Conservation (phyloP, 2,888 invertebrate genomes). For the Lepeophtheirus nordmannii region DNA sequence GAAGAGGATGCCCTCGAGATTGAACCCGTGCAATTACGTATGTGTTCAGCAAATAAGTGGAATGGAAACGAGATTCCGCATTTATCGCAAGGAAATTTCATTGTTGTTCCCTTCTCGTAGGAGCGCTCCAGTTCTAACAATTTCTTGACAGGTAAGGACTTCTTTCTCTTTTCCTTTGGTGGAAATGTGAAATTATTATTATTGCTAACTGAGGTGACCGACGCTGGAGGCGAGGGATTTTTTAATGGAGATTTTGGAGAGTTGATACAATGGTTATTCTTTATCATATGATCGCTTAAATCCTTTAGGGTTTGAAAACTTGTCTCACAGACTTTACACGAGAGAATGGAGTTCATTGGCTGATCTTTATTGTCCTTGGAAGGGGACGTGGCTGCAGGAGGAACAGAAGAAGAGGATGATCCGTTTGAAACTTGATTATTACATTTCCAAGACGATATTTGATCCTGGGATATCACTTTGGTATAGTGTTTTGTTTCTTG, state of each 20-base stretch:
- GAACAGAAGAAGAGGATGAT: constrained; percentile 30
- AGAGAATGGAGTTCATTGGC: constrained; percentile 70
- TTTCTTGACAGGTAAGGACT: constrained; percentile 76
- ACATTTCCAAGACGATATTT: constrained; percentile 86
- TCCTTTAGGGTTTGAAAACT: constrained; percentile 87
- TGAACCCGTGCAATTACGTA: background rate
- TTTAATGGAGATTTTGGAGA: too few relatives aligned
- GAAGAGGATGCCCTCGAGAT: background rate
- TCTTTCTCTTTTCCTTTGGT: constrained; percentile 57
- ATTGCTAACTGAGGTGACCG: constrained; percentile 44
- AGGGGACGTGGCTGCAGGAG: constrained; percentile 51
- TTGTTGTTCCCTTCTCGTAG: constrained; percentile 32
- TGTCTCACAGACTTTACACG: constrained; percentile 93
- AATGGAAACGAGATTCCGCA: constrained; percentile 1
- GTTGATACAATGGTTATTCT: constrained; percentile 67
- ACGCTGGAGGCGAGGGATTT: constrained; percentile 36
- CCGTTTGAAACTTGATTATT: too few relatives aligned
- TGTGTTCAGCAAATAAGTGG: background rate
- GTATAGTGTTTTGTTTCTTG: constrained; percentile 95
- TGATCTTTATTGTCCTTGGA: constrained; percentile 48
- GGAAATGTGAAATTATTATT: too few relatives aligned
- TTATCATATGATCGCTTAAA: constrained; percentile 91
- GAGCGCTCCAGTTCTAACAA: constrained; percentile 73
- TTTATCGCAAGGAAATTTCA: constrained; percentile 1
- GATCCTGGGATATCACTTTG: constrained; percentile 91